Evolutionary conservation across 1,140 invertebrate genomes (phyloP).

Genomic region (Parapsyche elsis): DNA sequence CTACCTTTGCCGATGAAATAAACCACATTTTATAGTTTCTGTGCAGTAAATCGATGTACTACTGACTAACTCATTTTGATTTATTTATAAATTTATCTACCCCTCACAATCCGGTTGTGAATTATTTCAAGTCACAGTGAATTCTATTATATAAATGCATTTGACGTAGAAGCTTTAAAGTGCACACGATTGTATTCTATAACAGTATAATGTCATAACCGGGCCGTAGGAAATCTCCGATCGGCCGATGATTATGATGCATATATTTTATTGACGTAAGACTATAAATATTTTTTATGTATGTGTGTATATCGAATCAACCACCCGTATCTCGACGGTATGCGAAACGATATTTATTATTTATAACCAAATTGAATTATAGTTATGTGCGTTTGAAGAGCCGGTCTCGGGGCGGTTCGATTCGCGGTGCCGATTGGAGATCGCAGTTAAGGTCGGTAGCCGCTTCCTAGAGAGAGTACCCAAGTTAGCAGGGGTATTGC

Average conservation of each 20-base stretch:
- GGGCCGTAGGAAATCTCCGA: too few relatives aligned
- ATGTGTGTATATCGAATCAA: background rate
- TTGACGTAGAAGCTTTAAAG: too few relatives aligned
- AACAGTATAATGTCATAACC: too few relatives aligned
- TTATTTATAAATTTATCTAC: background rate
- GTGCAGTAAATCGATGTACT: too few relatives aligned
- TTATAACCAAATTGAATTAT: conserved; percentile 29
- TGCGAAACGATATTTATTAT: background rate
- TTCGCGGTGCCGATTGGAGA: conserved; percentile 47
- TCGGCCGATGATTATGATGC: too few relatives aligned
- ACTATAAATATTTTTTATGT: background rate
- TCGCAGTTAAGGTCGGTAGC: conserved; percentile 46
- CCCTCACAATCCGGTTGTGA: background rate
- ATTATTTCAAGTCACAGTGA: background rate
- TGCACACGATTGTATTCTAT: too few relatives aligned
- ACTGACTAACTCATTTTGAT: background rate
- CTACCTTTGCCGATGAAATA: too few relatives aligned
- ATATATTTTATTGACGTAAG: too few relatives aligned
- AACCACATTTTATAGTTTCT: too few relatives aligned
- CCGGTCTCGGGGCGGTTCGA: conserved; percentile 25
- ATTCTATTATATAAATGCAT: background rate
- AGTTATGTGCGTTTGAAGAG: conserved; percentile 21
- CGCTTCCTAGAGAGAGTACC: conserved; percentile 42
- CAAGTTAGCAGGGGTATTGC: background rate
- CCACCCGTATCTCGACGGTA: background rate